Conservation (phyloP, 1,140 invertebrate species). For the Tribolium madens region DNA sequence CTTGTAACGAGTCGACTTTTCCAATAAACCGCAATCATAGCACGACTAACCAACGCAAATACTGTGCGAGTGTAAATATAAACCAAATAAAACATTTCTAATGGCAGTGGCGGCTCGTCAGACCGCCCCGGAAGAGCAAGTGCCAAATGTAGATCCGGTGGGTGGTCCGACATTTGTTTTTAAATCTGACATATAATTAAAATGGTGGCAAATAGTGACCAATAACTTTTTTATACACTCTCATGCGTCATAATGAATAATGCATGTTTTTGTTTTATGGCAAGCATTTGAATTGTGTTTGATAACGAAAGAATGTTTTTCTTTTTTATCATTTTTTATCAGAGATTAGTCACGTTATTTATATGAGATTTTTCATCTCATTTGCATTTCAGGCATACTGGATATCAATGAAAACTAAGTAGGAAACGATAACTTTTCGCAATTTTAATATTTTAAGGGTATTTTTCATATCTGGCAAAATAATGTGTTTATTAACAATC, state of each 20-base stretch:
- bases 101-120: constrained; percentile 51
- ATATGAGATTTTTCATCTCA: neutral
- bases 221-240: neutral
- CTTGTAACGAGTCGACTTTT: constrained; percentile 28
- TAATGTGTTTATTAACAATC: too few species aligned
- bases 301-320: neutral
- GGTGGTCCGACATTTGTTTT: neutral
- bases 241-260: neutral
- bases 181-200: neutral
- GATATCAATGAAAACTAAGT: neutral
- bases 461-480: too few species aligned
- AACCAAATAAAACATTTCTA: constrained; percentile 56
- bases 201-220: neutral
- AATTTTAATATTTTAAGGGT: too few species aligned
- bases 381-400: neutral
- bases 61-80: constrained; percentile 54
- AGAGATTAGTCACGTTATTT: neutral
- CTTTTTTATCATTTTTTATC: neutral
- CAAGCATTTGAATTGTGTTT: neutral
- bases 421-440: neutral
- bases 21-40: constrained; percentile 46
- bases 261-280: neutral
- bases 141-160: neutral
- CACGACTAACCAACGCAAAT: constrained; percentile 42
- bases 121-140: neutral